A percentile compares a stretch with the other conserved stretches of the same genome.
These are phyloP conservation scores for Haemorhous mexicanus DNA, from an alignment of 2,113 vertebrate genomes.

Conservation along the genomic window DNA sequence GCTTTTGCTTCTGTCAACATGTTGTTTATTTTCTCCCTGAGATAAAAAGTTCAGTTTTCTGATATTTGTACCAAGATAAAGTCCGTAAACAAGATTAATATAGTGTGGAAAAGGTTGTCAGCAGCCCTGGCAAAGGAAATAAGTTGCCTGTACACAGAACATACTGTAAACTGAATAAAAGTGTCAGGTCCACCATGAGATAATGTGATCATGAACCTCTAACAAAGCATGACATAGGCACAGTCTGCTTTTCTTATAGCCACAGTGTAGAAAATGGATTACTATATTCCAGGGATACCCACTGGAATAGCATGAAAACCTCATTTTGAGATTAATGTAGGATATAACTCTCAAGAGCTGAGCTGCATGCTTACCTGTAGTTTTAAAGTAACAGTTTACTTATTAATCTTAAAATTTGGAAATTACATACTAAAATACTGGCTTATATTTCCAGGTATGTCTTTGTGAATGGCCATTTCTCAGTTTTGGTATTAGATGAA, in stretches of 20 bases:
- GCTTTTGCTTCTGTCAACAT: constrained; percentile 86
- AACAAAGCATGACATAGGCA: constrained; percentile 96
- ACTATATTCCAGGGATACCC: constrained; percentile 80
- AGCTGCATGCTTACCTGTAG: constrained; percentile 45
- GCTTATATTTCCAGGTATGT: neutral
- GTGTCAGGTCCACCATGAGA: constrained; percentile 93
- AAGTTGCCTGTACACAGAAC: constrained; percentile 87
- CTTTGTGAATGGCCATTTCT: neutral
- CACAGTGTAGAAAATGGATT: constrained; percentile 96
- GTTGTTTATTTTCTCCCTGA: constrained; percentile 83
- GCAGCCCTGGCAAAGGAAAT: constrained; percentile 91
- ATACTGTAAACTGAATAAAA: constrained; percentile 98
- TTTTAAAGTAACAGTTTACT: constrained; percentile 9
- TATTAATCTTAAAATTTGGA: constrained; percentile 4
- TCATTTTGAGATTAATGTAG: constrained; percentile 73
- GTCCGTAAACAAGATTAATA: constrained; percentile 99
- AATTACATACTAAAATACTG: neutral
- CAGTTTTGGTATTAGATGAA: neutral
- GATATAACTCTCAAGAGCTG: constrained; percentile 69
- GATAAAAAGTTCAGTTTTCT: constrained; percentile 87
- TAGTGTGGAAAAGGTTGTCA: constrained; percentile 97
- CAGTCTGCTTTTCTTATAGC: constrained; percentile 81
- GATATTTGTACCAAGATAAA: constrained; percentile 96
- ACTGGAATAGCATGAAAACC: constrained; percentile 78
- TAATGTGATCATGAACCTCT: constrained; percentile 98